Evolutionary conservation across 2,888 invertebrate species (phyloP).

Genomic region (Synergus gifuensis): DNA sequence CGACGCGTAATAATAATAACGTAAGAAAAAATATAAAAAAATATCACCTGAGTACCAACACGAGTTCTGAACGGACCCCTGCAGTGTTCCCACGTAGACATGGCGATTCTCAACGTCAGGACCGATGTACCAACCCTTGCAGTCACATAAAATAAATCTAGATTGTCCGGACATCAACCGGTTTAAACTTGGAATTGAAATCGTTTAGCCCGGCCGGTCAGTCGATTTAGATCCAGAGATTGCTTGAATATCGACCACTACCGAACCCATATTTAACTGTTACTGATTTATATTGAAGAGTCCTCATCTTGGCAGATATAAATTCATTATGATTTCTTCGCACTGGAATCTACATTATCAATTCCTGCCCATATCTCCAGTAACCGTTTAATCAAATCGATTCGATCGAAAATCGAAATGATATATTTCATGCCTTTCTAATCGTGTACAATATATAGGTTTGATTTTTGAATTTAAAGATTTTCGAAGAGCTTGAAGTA

Average conservation of each 20-base stretch:
- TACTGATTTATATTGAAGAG: constrained; percentile 60
- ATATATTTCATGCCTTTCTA: too few relatives aligned
- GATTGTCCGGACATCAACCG: constrained; percentile 43
- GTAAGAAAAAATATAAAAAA: constrained; percentile 57
- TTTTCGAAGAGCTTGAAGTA: not conserved
- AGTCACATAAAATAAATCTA: constrained; percentile 50
- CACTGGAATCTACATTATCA: constrained; percentile 30
- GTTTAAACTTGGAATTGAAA: constrained; percentile 64
- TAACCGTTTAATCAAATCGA: constrained; percentile 34
- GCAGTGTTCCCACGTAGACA: constrained; percentile 74
- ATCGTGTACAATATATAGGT: too few relatives aligned
- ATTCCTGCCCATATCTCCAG: not conserved
- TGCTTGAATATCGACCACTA: constrained; percentile 58
- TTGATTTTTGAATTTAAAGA: too few relatives aligned
- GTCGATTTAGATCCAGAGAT: constrained; percentile 76
- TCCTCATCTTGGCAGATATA: constrained; percentile 60
- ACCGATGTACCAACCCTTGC: constrained; percentile 34
- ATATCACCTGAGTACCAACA: constrained; percentile 52
- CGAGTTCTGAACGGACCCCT: constrained; percentile 69
- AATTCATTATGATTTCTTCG: constrained; percentile 52
- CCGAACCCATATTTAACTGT: constrained; percentile 59
- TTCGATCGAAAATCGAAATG: not conserved
- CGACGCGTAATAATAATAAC: constrained; percentile 27
- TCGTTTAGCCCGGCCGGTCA: constrained; percentile 69
- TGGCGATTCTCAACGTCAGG: constrained; percentile 65